Conservation (phyloP, 2,113 vertebrate species). For the Antennarius striatus region DNA sequence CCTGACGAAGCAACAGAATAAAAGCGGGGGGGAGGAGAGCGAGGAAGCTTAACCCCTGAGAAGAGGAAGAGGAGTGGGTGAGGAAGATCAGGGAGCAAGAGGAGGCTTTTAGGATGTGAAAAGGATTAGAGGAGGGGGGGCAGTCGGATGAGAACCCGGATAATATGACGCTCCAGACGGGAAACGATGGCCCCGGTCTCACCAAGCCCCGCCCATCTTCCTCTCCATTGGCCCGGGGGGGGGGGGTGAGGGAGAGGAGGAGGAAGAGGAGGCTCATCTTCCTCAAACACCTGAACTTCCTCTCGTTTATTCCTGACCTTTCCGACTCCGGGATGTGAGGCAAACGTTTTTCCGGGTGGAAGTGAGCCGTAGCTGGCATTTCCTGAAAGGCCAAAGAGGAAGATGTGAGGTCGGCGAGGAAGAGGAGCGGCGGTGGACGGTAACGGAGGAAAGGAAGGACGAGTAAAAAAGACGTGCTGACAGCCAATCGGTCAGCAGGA, state of each 20-base stretch:
- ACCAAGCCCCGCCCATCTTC: too few species aligned
- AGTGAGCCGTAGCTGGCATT: slow-evolving; percentile 31
- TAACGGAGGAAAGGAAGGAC: not conserved
- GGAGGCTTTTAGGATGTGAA: slow-evolving; percentile 23
- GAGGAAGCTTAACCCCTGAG: not conserved
- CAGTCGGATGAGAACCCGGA: not conserved
- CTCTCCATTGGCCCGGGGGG: too few species aligned
- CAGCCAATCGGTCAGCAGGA: slow-evolving; percentile 21
- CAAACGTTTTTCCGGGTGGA: slow-evolving; percentile 11
- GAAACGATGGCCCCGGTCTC: too few species aligned
- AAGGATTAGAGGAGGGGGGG: slow-evolving; percentile 25
- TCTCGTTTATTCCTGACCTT: not conserved
- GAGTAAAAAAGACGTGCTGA: not conserved
- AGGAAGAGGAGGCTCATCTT: too few species aligned
- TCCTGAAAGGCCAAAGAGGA: slow-evolving; percentile 38
- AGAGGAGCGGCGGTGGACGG: too few species aligned
- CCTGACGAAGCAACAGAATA: slow-evolving; percentile 11
- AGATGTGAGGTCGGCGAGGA: not conserved
- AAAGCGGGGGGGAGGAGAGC: not conserved
- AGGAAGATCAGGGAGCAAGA: not conserved
- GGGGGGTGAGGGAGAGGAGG: too few species aligned
- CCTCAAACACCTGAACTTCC: too few species aligned
- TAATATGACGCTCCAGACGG: not conserved
- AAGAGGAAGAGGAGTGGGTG: not conserved
- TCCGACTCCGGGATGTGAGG: slow-evolving; percentile 1